Conservation (phyloP, 2,888 invertebrate species). For the Eupithecia dodoneata region DNA sequence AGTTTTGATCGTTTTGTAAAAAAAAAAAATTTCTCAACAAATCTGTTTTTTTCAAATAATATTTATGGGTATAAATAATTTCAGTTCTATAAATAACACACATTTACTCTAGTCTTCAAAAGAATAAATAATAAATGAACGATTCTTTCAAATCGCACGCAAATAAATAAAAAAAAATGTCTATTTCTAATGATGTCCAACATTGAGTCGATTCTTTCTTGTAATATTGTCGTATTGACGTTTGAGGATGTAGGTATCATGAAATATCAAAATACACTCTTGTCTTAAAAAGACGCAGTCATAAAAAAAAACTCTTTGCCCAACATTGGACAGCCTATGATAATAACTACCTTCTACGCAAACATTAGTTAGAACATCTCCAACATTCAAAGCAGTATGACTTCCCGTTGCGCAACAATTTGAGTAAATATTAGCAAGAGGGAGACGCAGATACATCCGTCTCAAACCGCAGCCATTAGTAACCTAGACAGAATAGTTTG, state of each 20-base stretch:
- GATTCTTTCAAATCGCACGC: too few relatives aligned
- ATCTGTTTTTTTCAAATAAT: too few relatives aligned
- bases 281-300: not conserved
- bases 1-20: too few relatives aligned
- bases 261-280: too few relatives aligned
- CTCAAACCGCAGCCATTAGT: conserved; percentile 38
- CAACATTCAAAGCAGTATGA: not conserved
- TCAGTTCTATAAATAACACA: too few relatives aligned
- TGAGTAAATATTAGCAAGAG: conserved; percentile 16
- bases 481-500: conserved; percentile 38
- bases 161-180: too few relatives aligned
- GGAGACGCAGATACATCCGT: conserved; percentile 19
- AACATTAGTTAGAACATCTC: not conserved
- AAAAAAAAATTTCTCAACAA: too few relatives aligned
- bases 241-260: too few relatives aligned
- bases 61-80: too few relatives aligned
- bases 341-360: not conserved
- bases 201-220: not conserved
- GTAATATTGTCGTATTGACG: too few relatives aligned
- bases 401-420: not conserved
- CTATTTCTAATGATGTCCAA: not conserved
- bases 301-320: not conserved
- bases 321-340: not conserved
- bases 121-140: too few relatives aligned
- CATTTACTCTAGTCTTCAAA: too few relatives aligned